Base-by-base conservation (phyloP, 1,140 invertebrate species). In the Drosophila tristis region DNA sequence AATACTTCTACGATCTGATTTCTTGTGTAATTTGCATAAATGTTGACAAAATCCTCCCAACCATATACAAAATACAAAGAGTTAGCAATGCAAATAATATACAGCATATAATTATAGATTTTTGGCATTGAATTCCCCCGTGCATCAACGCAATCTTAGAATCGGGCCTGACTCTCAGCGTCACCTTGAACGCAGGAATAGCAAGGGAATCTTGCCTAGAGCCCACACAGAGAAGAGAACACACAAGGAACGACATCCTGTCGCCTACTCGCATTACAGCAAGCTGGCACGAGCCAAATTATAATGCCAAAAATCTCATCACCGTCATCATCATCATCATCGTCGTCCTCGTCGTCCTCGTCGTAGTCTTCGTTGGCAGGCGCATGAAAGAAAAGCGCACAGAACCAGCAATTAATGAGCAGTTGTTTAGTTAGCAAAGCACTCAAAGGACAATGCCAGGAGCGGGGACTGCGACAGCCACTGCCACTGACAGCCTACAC, bases 391-490 rank as follows among this genome's bases (percentile, higher is more conserved):
- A 84, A 75, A 84, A 86, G 74, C 74, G 59, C 74, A 87, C 68
- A 78, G 71, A 71, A 63, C 73, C 72, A 26, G 80, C 84, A 87
- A 87, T 84, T 90, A 87, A 90, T 79, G 84, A 86, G 82, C 82
- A 86, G 82, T 86, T 86, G 81, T 67, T 68, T 61, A 35, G 64
- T 35, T 57, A 47, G 26, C 20, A 29, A 72, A 53, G 49, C 55
- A 55, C 54, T 73, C 55, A 31, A 62, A 75, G 70, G 66, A 74
- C 78, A 80, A 72, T 78, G 76, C 47, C 62, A 72, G 78, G 78
- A 71, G 71, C 71, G 59, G 44, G 47, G 61, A 42, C 51, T 75
- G 66, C 59, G 43, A 65, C 51, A 2, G 31, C 31, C 9, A 35
- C 31, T 9, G 9, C 9, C 9, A 39, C 57, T 55, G 71, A 73